Base-by-base conservation (phyloP, 2,113 vertebrate genomes). In the Pelecanus crispus region DNA sequence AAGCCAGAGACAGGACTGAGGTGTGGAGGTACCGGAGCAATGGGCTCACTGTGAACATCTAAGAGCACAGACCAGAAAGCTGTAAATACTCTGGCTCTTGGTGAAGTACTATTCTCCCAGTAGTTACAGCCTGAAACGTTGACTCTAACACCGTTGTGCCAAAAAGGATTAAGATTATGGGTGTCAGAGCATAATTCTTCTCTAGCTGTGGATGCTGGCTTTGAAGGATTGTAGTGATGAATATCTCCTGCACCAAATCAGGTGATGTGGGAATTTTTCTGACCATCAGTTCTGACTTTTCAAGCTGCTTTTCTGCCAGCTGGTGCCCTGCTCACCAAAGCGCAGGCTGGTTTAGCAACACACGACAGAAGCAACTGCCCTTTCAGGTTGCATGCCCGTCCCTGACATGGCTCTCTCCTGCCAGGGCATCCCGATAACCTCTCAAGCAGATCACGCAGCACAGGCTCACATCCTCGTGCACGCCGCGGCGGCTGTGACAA, bases 341-440 rank as follows among this genome's bases (percentile, higher is more conserved):
- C 80, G 50, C 40, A 38, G 91, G 36, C 44, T 86, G 44, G 24
- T 68, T 53, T 58, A 62, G n/a, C 29, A 50, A 38, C 62, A 22
- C 10, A 25, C 1, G 6, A 18, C 14, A 21, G 25, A 24, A 75
- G 44, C 0, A 0, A 56, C 26, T 65, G 40, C 36, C 40, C 53
- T 86, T 61, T 38, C 1, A 4, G 58, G 25, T 26, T 40, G 12
- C 0, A 5, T 81, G 50, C 52, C 55, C 89, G 47, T 82, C 81
- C 58, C 63, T 40, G 65, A 53, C 0, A 0, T n/a, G 36, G 13
- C 58, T 88, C 11, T 93, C 29, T 86, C 52, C 77, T 95, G 52
- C 61, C 89, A 56, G 73, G 44, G 38, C 44, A 38, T 66, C 61
- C 61, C 8, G 26, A 72, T 87, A 55, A 82, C 61, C 44, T 82